Conservation (phyloP, 2,888 invertebrate species). For the Tromatobia lineatoria region DNA sequence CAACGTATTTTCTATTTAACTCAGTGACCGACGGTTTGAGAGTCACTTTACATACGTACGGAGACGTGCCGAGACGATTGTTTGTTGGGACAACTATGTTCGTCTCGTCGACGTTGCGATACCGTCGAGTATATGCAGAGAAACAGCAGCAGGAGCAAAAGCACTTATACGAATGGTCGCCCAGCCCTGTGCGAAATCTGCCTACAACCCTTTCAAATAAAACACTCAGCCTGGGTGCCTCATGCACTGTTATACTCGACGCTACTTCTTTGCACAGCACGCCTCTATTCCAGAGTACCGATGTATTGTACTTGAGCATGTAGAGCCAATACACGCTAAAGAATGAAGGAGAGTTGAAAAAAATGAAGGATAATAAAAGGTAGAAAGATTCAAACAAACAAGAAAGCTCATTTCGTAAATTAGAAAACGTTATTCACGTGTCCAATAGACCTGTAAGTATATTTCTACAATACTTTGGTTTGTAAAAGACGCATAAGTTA, state of each 20-base stretch:
- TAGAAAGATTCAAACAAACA: slow-evolving; percentile 13
- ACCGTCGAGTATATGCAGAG: slow-evolving; percentile 4
- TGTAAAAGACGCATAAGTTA: not conserved
- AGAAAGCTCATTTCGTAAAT: slow-evolving; percentile 54
- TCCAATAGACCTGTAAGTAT: slow-evolving; percentile 2
- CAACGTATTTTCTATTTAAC: not conserved
- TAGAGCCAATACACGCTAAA: slow-evolving; percentile 3
- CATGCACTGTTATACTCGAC: slow-evolving; percentile 13
- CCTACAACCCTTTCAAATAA: slow-evolving; percentile 54
- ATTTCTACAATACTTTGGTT: slow-evolving; percentile 2
- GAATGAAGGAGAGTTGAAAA: slow-evolving; percentile 12
- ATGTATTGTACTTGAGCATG: slow-evolving; percentile 24
- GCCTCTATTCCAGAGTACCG: slow-evolving; percentile 20
- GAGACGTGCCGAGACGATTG: slow-evolving; percentile 39
- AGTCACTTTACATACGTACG: slow-evolving; percentile 24
- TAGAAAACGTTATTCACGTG: slow-evolving; percentile 46
- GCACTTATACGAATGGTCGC: slow-evolving; percentile 58
- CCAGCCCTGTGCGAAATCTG: slow-evolving; percentile 40
- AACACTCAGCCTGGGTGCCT: slow-evolving; percentile 46
- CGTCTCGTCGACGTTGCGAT: slow-evolving; percentile 42
- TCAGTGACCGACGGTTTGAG: slow-evolving; percentile 24
- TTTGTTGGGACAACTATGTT: slow-evolving; percentile 56
- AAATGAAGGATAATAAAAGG: slow-evolving; percentile 1
- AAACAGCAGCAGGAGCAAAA: slow-evolving; percentile 15
- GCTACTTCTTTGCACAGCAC: slow-evolving; percentile 20